These are phyloP conservation scores for Otolemur garnettii DNA, from an alignment of 2,113 vertebrate species.

Conservation along the genomic window DNA sequence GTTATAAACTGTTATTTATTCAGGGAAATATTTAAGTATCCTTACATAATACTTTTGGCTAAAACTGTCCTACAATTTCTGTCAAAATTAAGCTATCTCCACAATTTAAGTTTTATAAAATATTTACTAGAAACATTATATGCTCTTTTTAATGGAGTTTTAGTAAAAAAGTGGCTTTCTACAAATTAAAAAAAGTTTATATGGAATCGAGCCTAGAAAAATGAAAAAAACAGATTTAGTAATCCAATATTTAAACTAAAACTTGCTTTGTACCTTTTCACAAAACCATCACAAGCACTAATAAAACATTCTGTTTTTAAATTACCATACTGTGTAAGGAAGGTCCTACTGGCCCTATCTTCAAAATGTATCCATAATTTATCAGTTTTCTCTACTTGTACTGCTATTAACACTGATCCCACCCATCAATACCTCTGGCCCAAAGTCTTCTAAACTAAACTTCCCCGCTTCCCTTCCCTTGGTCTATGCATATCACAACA, in stretches of 20 bases:
- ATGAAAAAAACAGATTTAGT: background rate
- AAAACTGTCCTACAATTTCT: slow-evolving; percentile 7
- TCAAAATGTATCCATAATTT: slow-evolving; percentile 53
- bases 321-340: background rate
- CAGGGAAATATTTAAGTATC: slow-evolving; percentile 46
- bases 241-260: slow-evolving; percentile 51
- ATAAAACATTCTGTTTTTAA: slow-evolving; percentile 34
- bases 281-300: background rate
- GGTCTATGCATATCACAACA: background rate
- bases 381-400: slow-evolving; percentile 42
- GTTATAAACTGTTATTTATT: too few species aligned
- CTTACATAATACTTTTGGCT: background rate
- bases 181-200: background rate
- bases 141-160: background rate
- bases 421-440: background rate
- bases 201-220: background rate
- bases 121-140: slow-evolving; percentile 4
- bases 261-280: slow-evolving; percentile 22
- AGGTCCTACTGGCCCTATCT: slow-evolving; percentile 10
- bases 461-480: background rate
- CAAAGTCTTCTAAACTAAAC: slow-evolving; percentile 44
- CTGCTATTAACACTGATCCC: background rate
- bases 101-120: slow-evolving; percentile 40
- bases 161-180: slow-evolving; percentile 11
- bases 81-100: slow-evolving; percentile 52